Conservation (phyloP, 2,113 vertebrate genomes). For the Epinephelus moara region DNA sequence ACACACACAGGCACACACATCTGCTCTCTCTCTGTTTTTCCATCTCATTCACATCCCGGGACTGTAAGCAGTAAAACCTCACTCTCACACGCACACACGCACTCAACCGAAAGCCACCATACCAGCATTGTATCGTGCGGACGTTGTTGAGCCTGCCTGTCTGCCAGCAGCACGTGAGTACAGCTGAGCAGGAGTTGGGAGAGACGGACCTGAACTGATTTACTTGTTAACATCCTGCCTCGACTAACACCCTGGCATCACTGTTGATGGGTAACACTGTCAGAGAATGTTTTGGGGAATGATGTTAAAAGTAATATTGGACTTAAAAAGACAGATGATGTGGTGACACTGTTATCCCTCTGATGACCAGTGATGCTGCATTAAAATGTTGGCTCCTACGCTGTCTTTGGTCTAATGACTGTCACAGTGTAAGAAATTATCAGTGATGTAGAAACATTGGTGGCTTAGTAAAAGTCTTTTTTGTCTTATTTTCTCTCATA, state of each 20-base stretch:
- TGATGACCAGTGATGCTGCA: slow-evolving; percentile 20
- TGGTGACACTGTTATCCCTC: slow-evolving; percentile 3
- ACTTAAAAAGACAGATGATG: not conserved
- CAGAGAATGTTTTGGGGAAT: not conserved
- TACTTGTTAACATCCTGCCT: slow-evolving; percentile 18
- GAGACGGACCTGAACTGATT: slow-evolving; percentile 42
- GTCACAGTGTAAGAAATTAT: slow-evolving; percentile 3
- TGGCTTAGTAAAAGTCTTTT: slow-evolving; percentile 4
- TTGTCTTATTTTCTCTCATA: not conserved
- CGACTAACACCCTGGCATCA: not conserved
- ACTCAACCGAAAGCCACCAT: slow-evolving; percentile 41
- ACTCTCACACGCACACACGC: slow-evolving; percentile 10
- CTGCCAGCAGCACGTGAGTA: slow-evolving; percentile 76
- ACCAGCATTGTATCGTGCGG: slow-evolving; percentile 39
- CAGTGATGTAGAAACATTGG: slow-evolving; percentile 13
- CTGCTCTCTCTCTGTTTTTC: slow-evolving; percentile 4
- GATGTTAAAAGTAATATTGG: not conserved
- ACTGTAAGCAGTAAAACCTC: slow-evolving; percentile 41
- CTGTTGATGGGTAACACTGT: not conserved
- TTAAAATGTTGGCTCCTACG: slow-evolving; percentile 20
- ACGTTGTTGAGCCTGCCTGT: slow-evolving; percentile 52
- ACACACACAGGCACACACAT: slow-evolving; percentile 30
- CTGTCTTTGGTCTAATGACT: slow-evolving; percentile 14
- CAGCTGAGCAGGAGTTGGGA: slow-evolving; percentile 47
- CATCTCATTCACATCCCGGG: slow-evolving; percentile 42